Percentiles rank a stretch among this genome's conserved stretches.
Evolutionary conservation across 2,797 vertebrate species (phyloP).

Genomic region (Rhinophrynus dorsalis): DNA sequence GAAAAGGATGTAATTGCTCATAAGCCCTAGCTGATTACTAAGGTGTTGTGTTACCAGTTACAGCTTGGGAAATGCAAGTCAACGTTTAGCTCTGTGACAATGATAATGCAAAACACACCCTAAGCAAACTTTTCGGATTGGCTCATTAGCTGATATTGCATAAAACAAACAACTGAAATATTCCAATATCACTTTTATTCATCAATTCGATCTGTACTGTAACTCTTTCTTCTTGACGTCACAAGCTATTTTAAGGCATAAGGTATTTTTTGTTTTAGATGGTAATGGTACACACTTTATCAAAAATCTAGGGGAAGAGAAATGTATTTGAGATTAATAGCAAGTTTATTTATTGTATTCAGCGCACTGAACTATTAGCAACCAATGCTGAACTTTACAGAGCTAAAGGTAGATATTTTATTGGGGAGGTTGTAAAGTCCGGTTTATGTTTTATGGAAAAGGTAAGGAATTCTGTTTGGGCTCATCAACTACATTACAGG

Average conservation of each 20-base stretch:
- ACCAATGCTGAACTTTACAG: not conserved
- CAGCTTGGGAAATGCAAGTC: not conserved
- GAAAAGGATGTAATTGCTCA: not conserved
- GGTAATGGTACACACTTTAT: too few relatives aligned
- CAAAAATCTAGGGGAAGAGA: not conserved
- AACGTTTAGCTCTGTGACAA: conserved; percentile 11
- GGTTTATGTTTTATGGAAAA: too few relatives aligned
- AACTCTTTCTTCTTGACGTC: not conserved
- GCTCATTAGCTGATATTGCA: conserved; percentile 23
- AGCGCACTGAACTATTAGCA: conserved; percentile 13
- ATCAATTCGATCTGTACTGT: not conserved
- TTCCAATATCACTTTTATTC: conserved; percentile 1
- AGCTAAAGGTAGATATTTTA: too few relatives aligned
- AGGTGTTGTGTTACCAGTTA: conserved; percentile 1
- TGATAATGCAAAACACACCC: conserved; percentile 29
- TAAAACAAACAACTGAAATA: conserved; percentile 7
- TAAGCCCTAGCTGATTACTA: not conserved
- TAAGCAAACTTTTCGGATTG: conserved; percentile 32
- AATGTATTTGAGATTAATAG: conserved; percentile 2
- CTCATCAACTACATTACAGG: too few relatives aligned
- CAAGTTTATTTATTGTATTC: conserved; percentile 10
- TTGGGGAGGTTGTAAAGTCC: too few relatives aligned
- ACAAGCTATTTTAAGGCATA: conserved; percentile 19
- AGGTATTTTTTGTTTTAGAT: too few relatives aligned
- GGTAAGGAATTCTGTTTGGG: too few relatives aligned